These are phyloP conservation scores for Lepus americanus DNA, from an alignment of 2,113 vertebrate species.

Conservation along the genomic window DNA sequence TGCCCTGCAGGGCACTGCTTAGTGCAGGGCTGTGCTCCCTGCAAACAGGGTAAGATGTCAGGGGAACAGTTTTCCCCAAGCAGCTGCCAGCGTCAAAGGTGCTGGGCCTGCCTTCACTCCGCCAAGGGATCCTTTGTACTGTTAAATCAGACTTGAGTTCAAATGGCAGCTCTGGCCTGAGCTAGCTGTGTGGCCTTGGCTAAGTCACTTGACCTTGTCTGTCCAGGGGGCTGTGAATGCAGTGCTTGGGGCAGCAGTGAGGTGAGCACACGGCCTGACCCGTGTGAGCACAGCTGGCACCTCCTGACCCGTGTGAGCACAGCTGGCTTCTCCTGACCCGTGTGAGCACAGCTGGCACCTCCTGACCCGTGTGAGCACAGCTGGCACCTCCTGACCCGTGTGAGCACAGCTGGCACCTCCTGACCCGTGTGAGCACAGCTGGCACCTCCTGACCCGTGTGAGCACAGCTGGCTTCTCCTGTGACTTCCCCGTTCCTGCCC, in stretches of 20 bases:
- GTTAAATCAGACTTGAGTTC: not conserved
- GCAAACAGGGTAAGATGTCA: not conserved
- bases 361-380: not conserved
- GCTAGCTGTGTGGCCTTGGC: not conserved
- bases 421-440: not conserved
- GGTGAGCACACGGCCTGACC: not conserved
- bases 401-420: not conserved
- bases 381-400: not conserved
- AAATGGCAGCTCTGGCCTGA: not conserved
- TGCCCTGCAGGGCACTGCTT: not conserved
- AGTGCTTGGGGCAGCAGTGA: not conserved
- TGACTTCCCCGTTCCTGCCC: not conserved
- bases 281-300: not conserved
- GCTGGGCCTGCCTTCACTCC: not conserved
- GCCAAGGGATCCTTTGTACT: not conserved
- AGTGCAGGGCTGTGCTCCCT: not conserved
- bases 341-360: not conserved
- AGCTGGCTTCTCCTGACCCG: not conserved
- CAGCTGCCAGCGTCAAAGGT: not conserved
- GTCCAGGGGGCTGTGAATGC: not conserved
- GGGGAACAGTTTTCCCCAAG: not conserved
- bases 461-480: not conserved
- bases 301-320: not conserved
- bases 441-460: not conserved
- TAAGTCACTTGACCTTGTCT: constrained; percentile 12